Evolutionary conservation across 2,797 vertebrate species (phyloP).

Genomic region (Salmo trutta): DNA sequence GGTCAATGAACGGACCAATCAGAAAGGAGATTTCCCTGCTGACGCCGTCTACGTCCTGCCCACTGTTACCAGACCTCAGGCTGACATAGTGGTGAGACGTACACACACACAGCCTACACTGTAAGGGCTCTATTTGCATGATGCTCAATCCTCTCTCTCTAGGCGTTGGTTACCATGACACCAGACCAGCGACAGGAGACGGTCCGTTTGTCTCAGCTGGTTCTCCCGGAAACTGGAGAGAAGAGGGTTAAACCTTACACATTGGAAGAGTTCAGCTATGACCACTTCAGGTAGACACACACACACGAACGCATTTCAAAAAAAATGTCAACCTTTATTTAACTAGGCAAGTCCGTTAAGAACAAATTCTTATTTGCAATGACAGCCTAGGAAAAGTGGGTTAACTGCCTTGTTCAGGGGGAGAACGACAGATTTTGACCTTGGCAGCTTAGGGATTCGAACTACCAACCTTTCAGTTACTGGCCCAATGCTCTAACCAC

Average conservation of each 20-base stretch:
- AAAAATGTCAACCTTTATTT: too few species aligned
- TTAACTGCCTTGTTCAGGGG: too few species aligned
- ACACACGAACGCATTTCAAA: neutral
- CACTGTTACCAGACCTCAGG: constrained; percentile 82
- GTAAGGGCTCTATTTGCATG: neutral
- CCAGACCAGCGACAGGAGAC: constrained; percentile 93
- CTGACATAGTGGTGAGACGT: constrained; percentile 86
- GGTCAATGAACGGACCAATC: constrained; percentile 89
- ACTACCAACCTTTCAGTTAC: too few species aligned
- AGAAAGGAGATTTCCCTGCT: constrained; percentile 92
- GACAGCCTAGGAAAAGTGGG: too few species aligned
- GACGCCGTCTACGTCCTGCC: constrained; percentile 94
- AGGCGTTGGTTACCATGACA: constrained; percentile 95
- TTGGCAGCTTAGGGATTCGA: too few species aligned
- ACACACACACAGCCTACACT: too few species aligned
- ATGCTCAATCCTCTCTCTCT: constrained; percentile 11
- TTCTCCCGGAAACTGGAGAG: constrained; percentile 75
- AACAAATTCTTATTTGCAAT: too few species aligned
- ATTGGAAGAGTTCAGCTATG: constrained; percentile 94
- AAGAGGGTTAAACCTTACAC: constrained; percentile 89
- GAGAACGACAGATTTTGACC: too few species aligned
- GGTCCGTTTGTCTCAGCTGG: constrained; percentile 81
- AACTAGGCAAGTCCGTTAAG: too few species aligned
- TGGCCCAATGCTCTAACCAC: too few species aligned
- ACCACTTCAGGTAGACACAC: constrained; percentile 87